Percentiles rank a stretch among this genome's conserved stretches.
Conservation (phyloP, 1,140 invertebrate genomes). For the Papilio polytes region DNA sequence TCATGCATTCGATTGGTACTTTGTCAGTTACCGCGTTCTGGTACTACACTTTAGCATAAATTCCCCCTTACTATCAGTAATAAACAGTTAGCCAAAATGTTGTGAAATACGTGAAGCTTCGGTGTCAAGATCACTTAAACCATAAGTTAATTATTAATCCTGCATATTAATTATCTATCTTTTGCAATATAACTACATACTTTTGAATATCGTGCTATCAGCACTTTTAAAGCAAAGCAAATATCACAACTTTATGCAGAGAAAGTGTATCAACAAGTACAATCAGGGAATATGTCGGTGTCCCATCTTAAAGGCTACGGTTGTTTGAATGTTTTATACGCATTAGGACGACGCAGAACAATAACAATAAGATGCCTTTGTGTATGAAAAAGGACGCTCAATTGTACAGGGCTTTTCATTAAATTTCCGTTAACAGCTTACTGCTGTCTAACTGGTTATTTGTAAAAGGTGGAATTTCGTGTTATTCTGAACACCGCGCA, state of each 20-base stretch:
- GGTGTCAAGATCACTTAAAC: not conserved
- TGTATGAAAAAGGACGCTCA: too few species aligned
- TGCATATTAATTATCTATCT: not conserved
- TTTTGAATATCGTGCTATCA: not conserved
- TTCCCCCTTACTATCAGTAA: not conserved
- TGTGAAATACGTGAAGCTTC: not conserved
- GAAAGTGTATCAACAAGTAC: slow-evolving; percentile 5
- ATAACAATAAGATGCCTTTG: too few species aligned
- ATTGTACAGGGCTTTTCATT: too few species aligned
- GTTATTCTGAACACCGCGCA: too few species aligned
- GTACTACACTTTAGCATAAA: not conserved
- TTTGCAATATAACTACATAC: not conserved
- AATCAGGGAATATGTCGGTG: too few species aligned
- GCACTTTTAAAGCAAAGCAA: not conserved
- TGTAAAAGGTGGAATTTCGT: too few species aligned
- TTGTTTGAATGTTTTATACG: too few species aligned
- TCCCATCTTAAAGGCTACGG: too few species aligned
- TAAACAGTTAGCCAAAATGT: too few species aligned
- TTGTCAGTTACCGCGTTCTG: not conserved
- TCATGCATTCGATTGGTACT: not conserved
- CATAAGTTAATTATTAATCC: not conserved
- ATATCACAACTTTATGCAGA: not conserved
- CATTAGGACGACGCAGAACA: too few species aligned
- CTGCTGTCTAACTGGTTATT: too few species aligned
- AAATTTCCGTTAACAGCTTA: too few species aligned